Conservation (phyloP, 2,113 vertebrate species). For the Aythya baeri region DNA sequence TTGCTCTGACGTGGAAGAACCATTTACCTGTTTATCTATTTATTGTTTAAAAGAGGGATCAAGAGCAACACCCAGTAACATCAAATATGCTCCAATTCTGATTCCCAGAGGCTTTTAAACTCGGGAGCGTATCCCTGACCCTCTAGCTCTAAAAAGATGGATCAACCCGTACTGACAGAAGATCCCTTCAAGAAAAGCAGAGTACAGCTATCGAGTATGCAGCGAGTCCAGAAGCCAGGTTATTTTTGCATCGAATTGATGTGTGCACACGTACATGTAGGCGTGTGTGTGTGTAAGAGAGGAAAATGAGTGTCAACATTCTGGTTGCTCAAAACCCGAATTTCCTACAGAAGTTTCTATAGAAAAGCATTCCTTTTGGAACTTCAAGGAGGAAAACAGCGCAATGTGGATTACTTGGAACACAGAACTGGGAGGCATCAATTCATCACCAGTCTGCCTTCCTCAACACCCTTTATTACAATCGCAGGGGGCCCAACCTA, state of each 20-base stretch:
- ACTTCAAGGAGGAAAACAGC: background rate
- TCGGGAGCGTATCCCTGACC: background rate
- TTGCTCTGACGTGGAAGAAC: background rate
- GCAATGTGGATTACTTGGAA: background rate
- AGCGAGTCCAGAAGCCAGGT: background rate
- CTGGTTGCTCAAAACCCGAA: background rate
- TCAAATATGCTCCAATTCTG: rapidly evolving
- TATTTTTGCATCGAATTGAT: background rate
- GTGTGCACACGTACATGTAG: no score
- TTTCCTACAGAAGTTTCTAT: background rate
- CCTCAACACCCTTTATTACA: background rate
- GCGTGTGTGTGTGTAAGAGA: rapidly evolving
- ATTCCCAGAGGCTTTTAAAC: background rate
- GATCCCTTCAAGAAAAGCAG: background rate
- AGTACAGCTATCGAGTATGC: background rate
- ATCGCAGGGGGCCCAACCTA: background rate
- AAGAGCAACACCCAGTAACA: background rate
- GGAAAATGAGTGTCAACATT: background rate
- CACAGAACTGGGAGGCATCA: background rate
- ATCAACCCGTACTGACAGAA: background rate
- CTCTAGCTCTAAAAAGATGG: background rate
- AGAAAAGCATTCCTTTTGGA: background rate
- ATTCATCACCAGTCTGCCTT: background rate
- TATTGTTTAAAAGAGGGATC: background rate
- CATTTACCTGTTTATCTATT: background rate